Evolutionary conservation across 2,113 vertebrate genomes (phyloP), one percentile per base, ranked within the genome.

Genomic region (Campylorhamphus procurvoides): DNA sequence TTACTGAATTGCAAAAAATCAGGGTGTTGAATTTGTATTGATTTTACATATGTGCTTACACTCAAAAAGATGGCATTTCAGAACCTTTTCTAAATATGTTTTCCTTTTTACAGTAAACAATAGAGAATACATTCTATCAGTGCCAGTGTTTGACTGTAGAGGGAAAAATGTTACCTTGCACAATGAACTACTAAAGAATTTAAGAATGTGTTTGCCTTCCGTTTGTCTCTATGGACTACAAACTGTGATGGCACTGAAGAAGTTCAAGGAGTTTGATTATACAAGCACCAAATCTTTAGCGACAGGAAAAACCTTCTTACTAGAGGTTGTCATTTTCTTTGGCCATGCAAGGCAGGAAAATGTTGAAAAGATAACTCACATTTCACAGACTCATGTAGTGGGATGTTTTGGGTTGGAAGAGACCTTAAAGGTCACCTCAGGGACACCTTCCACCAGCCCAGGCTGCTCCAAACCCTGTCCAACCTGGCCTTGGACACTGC

Each of bases 1-100:
- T 94, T 96, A 97, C 84, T 95, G 94, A 96, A 94, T 95, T 77
- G 83, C 69, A 93, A 95, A 95, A 96, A 96, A 96, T 50, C 50
- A 95, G 64, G 46, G 75, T 78, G 92, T 93, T 95, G 82, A 76
- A 81, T 95, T 94, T 84, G 46, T 96, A 95, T 97, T 90, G 93
- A 96, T 95, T 97, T 97, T 91, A 92, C 94, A 92, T 85, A 53
- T 94, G 79, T 95, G 79, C 90, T 94, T 97, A 77, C 62, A 92
- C 78, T 94, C 6, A 86, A 89, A 96, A 94, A 96, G 80, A 96
- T 90, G 83, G 58, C 46, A 84, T 97, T 98, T 96, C 69, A 86
- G 89, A 87, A 66, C 55, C 81, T 93, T 96, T 96, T 85, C 92
- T 95, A 91, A 97, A 85, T 47, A 78, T 14, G 52, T 88, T 86